Percentiles rank a stretch among this genome's conserved stretches.
These are phyloP conservation scores for Apotomis betuletana DNA, from an alignment of 2,888 invertebrate genomes.

Conservation along the genomic window DNA sequence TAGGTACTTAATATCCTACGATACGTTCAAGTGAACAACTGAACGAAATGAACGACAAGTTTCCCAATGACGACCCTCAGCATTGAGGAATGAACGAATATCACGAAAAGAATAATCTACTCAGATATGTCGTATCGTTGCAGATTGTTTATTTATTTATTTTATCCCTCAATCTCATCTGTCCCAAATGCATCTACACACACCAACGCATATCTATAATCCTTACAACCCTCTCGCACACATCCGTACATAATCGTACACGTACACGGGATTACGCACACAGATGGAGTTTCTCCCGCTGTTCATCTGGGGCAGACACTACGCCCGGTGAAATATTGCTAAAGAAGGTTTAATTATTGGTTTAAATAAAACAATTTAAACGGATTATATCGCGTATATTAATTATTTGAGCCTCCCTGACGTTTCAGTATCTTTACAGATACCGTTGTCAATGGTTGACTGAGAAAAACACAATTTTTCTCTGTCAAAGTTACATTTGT, in stretches of 20 bases:
- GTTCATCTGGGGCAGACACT: slow-evolving; percentile 22
- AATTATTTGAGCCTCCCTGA: no score
- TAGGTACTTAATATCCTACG: no score
- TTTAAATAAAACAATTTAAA: no score
- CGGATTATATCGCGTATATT: no score
- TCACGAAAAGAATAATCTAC: background rate
- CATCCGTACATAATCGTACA: slow-evolving; percentile 21
- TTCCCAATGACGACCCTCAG: no score
- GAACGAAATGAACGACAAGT: no score
- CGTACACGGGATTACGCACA: slow-evolving; percentile 38
- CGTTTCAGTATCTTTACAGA: no score
- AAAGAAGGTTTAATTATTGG: slow-evolving; percentile 8
- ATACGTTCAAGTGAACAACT: no score
- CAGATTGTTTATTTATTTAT: background rate
- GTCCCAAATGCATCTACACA: slow-evolving; percentile 20
- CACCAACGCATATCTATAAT: slow-evolving; percentile 14
- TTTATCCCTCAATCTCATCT: slow-evolving; percentile 10
- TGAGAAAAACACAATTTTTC: no score
- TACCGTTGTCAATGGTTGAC: no score
- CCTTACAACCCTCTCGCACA: slow-evolving; percentile 22
- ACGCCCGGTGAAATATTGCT: slow-evolving; percentile 1
- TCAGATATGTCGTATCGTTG: background rate
- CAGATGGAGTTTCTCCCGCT: slow-evolving; percentile 24
- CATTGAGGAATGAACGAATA: no score
- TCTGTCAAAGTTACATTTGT: no score